These are phyloP conservation scores for Chaetogeoica ovagalla DNA, from an alignment of 2,888 invertebrate genomes.

Conservation along the genomic window DNA sequence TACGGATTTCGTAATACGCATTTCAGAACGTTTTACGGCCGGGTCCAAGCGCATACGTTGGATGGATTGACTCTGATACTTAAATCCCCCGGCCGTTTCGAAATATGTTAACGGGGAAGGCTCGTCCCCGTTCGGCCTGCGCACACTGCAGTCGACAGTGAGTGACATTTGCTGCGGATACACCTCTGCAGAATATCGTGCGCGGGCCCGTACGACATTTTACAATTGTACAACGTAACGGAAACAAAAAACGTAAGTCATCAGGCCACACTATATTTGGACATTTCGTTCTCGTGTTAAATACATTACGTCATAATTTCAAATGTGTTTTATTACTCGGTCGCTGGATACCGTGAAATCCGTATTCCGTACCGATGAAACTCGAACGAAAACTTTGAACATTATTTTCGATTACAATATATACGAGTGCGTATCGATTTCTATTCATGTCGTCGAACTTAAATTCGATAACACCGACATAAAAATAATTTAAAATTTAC, in stretches of 20 bases:
- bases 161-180: neutral
- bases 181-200: neutral
- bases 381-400: neutral
- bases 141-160: neutral
- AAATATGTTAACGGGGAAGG: slow-evolving; percentile 11
- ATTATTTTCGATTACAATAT: neutral
- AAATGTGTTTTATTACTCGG: neutral
- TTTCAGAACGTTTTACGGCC: neutral
- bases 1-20: neutral
- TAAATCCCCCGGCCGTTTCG: slow-evolving; percentile 17
- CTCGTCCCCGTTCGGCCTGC: slow-evolving; percentile 10
- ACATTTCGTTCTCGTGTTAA: neutral
- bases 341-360: neutral
- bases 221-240: no score
- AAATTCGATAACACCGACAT: no score
- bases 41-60: slow-evolving; percentile 5
- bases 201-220: neutral
- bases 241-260: neutral
- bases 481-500: no score
- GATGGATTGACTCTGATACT: slow-evolving; percentile 40
- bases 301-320: neutral
- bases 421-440: no score
- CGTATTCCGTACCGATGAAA: neutral
- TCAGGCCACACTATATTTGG: neutral
- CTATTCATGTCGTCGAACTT: no score